Percentiles rank a stretch among this genome's conserved stretches.
Conservation (phyloP, 2,797 vertebrate species). For the Syngnathus rostellatus region DNA sequence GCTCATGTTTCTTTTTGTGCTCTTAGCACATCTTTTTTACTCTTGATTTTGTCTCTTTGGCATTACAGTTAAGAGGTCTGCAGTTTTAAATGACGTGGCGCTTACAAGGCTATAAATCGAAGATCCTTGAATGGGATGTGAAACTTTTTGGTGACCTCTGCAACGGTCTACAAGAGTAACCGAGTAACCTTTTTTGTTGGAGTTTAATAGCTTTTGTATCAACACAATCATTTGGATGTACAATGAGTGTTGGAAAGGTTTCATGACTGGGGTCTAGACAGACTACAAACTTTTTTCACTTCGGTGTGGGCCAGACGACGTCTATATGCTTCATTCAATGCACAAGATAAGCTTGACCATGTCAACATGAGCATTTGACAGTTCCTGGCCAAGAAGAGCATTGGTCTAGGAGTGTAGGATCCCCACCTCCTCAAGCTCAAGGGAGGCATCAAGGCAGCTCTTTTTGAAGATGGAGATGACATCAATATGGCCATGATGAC, state of each 20-base stretch:
- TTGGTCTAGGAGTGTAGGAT: too few relatives aligned
- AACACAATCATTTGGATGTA: background rate
- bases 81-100: conserved; percentile 39
- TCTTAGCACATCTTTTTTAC: conserved; percentile 26
- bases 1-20: conserved; percentile 35
- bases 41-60: background rate
- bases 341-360: too few relatives aligned
- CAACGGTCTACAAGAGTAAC: conserved; percentile 23
- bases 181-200: conserved; percentile 24
- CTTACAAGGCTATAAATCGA: conserved; percentile 43
- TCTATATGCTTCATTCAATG: too few relatives aligned
- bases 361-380: too few relatives aligned
- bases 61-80: background rate
- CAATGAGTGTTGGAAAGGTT: background rate
- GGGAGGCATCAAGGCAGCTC: too few relatives aligned
- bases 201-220: background rate
- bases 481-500: too few relatives aligned
- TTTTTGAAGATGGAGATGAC: too few relatives aligned
- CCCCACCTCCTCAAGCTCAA: too few relatives aligned
- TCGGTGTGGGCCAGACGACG: background rate
- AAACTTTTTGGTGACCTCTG: conserved; percentile 40
- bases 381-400: too few relatives aligned
- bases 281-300: background rate
- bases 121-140: conserved; percentile 52
- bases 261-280: background rate